phyloP scores from a whole-genome alignment of 2,888 invertebrate species.

The Drosophila merina region DNA sequence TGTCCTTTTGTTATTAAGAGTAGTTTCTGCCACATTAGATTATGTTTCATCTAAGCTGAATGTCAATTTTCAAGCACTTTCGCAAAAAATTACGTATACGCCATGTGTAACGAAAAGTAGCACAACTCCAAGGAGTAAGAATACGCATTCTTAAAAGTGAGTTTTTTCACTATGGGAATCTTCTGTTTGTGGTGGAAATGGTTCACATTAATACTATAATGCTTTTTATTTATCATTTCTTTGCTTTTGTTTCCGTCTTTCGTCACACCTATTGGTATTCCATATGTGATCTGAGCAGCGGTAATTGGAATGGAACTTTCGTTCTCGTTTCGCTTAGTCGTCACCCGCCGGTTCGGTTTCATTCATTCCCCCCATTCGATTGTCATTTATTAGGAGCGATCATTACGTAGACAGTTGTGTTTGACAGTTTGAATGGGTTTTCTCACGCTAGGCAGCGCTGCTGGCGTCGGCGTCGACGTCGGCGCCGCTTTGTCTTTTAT shows the following conservation, averaged over 20 bases:
- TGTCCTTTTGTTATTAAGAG: not conserved
- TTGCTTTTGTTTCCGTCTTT: not conserved
- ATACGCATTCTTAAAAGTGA: no score
- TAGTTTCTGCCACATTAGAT: not conserved
- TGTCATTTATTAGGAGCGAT: slow-evolving; percentile 62
- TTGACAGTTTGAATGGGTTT: slow-evolving; percentile 74
- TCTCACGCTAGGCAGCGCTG: slow-evolving; percentile 74
- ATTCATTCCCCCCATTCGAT: slow-evolving; percentile 46
- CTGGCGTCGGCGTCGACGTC: slow-evolving; percentile 16
- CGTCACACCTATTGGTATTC: slow-evolving; percentile 11
- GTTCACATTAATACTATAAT: no score
- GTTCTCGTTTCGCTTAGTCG: slow-evolving; percentile 26
- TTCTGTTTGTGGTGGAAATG: no score
- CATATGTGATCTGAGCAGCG: slow-evolving; percentile 2
- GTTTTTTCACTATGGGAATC: no score
- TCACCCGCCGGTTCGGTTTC: slow-evolving; percentile 14
- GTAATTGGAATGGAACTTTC: slow-evolving; percentile 38
- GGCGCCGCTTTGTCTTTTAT: slow-evolving; percentile 72
- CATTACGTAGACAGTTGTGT: slow-evolving; percentile 62
- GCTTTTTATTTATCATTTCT: not conserved
- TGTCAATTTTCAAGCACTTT: no score
- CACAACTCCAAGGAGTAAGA: no score
- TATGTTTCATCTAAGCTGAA: not conserved
- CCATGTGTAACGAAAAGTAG: no score
- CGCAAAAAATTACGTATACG: no score